These are phyloP conservation scores for Agapostemon virescens DNA, from an alignment of 2,888 invertebrate genomes.

Conservation along the genomic window DNA sequence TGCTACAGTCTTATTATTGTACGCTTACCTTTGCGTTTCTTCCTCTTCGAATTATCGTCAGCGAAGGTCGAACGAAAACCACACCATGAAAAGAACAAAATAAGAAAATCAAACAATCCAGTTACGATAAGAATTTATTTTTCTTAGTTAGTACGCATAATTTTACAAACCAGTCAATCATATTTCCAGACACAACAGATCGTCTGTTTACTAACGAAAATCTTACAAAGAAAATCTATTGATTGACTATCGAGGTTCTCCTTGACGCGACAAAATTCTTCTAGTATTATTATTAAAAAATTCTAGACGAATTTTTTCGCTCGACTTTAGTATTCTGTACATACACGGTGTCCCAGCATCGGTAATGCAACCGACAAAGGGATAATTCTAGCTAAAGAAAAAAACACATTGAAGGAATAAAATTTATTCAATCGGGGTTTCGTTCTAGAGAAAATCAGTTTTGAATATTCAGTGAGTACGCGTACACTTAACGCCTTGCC, in stretches of 20 bases:
- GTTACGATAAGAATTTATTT: conserved; percentile 40
- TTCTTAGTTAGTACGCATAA: not conserved
- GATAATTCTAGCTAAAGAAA: too few relatives aligned
- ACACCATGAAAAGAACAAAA: not conserved
- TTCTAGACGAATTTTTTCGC: not conserved
- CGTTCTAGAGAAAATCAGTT: too few relatives aligned
- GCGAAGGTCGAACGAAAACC: not conserved
- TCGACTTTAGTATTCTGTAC: not conserved
- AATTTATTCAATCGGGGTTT: too few relatives aligned
- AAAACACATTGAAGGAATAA: too few relatives aligned
- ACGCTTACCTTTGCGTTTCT: not conserved
- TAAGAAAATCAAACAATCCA: not conserved
- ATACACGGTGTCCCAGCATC: too few relatives aligned
- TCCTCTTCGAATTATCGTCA: not conserved
- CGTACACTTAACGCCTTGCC: too few relatives aligned
- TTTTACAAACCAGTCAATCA: not conserved
- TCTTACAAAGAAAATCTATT: conserved; percentile 5
- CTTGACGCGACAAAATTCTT: not conserved
- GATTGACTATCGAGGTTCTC: not conserved
- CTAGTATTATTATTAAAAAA: not conserved
- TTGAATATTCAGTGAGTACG: too few relatives aligned
- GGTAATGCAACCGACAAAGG: too few relatives aligned
- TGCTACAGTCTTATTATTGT: too few relatives aligned
- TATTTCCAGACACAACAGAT: too few relatives aligned
- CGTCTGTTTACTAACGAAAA: not conserved